These are phyloP conservation scores for Bradypodion ventrale DNA, from an alignment of 2,797 vertebrate species.

Conservation along the genomic window DNA sequence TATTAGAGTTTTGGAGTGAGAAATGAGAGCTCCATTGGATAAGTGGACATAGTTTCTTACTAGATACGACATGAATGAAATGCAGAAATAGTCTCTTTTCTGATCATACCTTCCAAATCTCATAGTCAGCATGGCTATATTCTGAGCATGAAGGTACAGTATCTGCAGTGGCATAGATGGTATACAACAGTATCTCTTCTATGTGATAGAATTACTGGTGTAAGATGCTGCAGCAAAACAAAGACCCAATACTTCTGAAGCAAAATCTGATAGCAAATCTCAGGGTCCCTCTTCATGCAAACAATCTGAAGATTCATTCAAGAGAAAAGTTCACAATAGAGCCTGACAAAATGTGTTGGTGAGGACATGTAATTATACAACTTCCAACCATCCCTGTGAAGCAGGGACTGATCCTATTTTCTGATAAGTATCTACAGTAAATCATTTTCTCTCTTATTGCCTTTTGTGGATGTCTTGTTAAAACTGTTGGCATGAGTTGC, in stretches of 20 bases:
- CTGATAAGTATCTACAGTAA: conserved; percentile 7
- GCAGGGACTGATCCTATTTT: conserved; percentile 4
- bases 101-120: too few species aligned
- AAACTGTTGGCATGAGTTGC: background rate
- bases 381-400: background rate
- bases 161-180: background rate
- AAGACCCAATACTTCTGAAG: background rate
- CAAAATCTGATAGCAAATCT: background rate
- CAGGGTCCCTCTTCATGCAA: background rate
- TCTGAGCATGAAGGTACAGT: too few species aligned
- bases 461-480: background rate
- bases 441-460: background rate
- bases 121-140: too few species aligned
- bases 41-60: too few species aligned
- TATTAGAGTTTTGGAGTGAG: too few species aligned
- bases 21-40: too few species aligned
- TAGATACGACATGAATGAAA: too few species aligned
- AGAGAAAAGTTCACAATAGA: background rate
- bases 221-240: background rate
- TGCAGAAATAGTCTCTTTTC: too few species aligned
- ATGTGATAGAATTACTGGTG: background rate
- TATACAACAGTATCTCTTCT: too few species aligned
- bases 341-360: background rate
- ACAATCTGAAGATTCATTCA: background rate
- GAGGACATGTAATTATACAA: background rate